phyloP scores from a whole-genome alignment of 1,140 invertebrate species.

The Drosophila pseudoobscura region DNA sequence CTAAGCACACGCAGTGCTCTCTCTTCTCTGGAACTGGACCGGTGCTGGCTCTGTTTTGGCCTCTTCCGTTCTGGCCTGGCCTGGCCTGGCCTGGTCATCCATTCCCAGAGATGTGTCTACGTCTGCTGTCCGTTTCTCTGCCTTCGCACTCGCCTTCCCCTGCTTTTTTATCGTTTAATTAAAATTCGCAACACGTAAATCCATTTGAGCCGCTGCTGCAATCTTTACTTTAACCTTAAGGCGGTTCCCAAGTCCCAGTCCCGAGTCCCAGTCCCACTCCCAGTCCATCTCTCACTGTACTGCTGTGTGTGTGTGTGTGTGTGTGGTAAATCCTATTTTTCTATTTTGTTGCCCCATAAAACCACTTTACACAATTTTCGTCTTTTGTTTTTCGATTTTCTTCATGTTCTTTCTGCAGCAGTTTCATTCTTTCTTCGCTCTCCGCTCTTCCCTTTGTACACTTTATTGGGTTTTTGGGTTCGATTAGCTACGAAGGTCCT shows the following conservation, averaged over 20 bases:
- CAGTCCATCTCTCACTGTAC: slow-evolving; percentile 18
- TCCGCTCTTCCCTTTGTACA: slow-evolving; percentile 9
- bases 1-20: slow-evolving; percentile 79
- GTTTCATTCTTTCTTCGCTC: slow-evolving; percentile 11
- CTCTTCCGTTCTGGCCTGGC: slow-evolving; percentile 19
- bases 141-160: not conserved
- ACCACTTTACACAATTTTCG: slow-evolving; percentile 82
- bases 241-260: slow-evolving; percentile 52
- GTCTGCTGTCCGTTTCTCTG: slow-evolving; percentile 60
- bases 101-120: slow-evolving; percentile 41
- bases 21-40: slow-evolving; percentile 30
- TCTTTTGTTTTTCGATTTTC: slow-evolving; percentile 80
- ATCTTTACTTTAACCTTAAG: slow-evolving; percentile 82
- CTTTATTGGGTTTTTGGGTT: not conserved
- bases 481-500: too few species aligned
- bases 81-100: slow-evolving; percentile 30
- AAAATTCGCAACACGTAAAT: slow-evolving; percentile 82
- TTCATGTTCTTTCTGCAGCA: slow-evolving; percentile 46
- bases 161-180: slow-evolving; percentile 79
- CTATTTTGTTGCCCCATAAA: slow-evolving; percentile 81
- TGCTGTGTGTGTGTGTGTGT: slow-evolving; percentile 43
- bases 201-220: slow-evolving; percentile 81
- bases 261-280: slow-evolving; percentile 22
- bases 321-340: slow-evolving; percentile 80
- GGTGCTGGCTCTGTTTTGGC: slow-evolving; percentile 10